Percentiles rank a stretch among this genome's conserved stretches.
phyloP scores from a whole-genome alignment of 1,140 invertebrate species.

The Eumeta japonica region DNA sequence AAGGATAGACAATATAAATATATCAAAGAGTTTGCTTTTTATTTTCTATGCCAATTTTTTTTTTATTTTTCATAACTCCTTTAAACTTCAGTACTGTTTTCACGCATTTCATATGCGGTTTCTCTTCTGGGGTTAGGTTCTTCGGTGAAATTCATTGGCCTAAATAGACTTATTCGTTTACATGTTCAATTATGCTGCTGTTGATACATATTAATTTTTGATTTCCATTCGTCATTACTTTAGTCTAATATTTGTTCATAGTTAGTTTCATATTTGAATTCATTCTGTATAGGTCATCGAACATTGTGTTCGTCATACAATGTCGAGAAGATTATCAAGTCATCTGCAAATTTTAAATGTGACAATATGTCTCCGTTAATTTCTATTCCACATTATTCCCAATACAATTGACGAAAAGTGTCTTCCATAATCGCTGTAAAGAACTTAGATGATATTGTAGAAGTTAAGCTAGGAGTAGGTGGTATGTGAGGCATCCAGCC shows the following conservation, averaged over 20 bases:
- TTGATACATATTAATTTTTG: not conserved
- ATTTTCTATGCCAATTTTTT: too few species aligned
- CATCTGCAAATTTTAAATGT: conserved; percentile 4
- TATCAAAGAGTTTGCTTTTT: too few species aligned
- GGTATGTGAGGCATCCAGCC: too few species aligned
- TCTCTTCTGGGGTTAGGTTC: too few species aligned
- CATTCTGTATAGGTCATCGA: conserved; percentile 1
- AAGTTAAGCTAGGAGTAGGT: too few species aligned
- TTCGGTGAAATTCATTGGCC: too few species aligned
- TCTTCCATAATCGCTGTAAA: conserved; percentile 2
- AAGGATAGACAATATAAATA: too few species aligned
- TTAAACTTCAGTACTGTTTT: too few species aligned
- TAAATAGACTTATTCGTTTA: conserved; percentile 4
- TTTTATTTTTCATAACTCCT: too few species aligned
- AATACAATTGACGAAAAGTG: conserved; percentile 1
- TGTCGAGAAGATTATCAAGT: conserved; percentile 2
- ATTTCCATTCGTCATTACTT: conserved; percentile 3
- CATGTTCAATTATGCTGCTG: conserved; percentile 2
- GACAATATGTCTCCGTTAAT: not conserved
- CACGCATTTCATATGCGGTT: too few species aligned
- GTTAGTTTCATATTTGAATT: conserved; percentile 4
- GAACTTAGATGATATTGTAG: conserved; percentile 5
- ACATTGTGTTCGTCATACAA: conserved; percentile 1
- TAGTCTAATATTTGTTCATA: conserved; percentile 4
- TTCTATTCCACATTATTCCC: not conserved